Conservation (phyloP, 2,113 vertebrate species). For the Nesoenas mayeri region DNA sequence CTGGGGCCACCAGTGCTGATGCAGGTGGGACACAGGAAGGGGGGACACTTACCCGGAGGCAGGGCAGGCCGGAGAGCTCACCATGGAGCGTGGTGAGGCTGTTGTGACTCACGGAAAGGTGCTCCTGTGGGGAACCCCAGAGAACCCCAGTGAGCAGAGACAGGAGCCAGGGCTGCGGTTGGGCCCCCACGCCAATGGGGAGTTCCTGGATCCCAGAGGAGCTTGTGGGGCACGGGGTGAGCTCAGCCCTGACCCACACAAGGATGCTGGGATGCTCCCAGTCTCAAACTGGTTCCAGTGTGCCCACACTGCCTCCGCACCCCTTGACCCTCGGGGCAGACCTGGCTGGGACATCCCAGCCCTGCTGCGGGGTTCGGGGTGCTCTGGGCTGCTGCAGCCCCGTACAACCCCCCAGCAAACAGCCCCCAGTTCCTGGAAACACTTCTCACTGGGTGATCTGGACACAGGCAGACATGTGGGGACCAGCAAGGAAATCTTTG, state of each 20-base stretch:
- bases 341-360: background rate
- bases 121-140: conserved; percentile 80
- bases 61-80: conserved; percentile 92
- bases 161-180: fast-evolving
- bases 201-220: background rate
- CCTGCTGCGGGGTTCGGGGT: background rate
- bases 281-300: background rate
- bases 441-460: background rate
- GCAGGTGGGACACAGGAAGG: fast-evolving
- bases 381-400: background rate
- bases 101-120: conserved; percentile 98
- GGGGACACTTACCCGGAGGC: conserved; percentile 86
- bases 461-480: fast-evolving
- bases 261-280: background rate
- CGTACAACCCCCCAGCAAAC: background rate
- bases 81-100: conserved; percentile 93
- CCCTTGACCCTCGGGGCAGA: background rate
- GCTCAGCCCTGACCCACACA: background rate
- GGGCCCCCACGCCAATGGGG: fast-evolving
- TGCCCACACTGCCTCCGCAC: fast-evolving
- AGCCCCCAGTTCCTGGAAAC: background rate
- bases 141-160: background rate
- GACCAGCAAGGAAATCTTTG: background rate
- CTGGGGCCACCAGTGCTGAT: background rate
- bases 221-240: background rate